Evolutionary conservation across 2,113 vertebrate genomes (phyloP).

Genomic region (Thalassoma bifasciatum): DNA sequence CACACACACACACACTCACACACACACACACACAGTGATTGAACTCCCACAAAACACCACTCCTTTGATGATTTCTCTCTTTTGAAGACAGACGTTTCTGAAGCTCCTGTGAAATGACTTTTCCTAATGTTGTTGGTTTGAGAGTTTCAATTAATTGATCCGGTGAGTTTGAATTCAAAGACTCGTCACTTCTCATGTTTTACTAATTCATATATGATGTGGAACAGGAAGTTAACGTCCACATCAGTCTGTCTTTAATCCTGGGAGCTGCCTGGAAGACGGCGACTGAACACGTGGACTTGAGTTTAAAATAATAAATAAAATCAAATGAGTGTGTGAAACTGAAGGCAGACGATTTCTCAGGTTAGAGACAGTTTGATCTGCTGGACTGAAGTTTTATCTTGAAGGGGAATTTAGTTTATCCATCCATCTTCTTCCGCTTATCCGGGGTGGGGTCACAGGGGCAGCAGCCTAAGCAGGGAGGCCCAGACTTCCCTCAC

Average conservation of each 20-base stretch:
- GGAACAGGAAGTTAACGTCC: background rate
- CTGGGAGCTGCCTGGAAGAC: background rate
- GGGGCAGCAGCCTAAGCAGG: too few relatives aligned
- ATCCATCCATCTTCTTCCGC: too few relatives aligned
- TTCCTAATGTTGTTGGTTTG: constrained; percentile 15
- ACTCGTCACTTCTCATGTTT: background rate
- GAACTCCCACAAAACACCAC: background rate
- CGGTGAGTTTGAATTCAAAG: constrained; percentile 2
- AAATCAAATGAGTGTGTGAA: background rate
- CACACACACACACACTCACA: background rate
- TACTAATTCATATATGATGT: background rate
- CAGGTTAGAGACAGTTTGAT: too few relatives aligned
- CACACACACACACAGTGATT: background rate
- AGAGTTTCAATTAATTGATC: constrained; percentile 19
- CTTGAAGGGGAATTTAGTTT: too few relatives aligned
- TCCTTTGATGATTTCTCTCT: constrained; percentile 15
- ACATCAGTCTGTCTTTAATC: background rate
- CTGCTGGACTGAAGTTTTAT: too few relatives aligned
- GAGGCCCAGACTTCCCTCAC: too few relatives aligned
- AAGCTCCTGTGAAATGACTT: constrained; percentile 31
- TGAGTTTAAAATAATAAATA: too few relatives aligned
- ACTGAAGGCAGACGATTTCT: too few relatives aligned
- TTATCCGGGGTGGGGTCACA: too few relatives aligned
- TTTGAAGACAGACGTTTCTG: constrained; percentile 1
- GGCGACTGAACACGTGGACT: too few relatives aligned